Evolutionary conservation across 1,140 invertebrate genomes (phyloP), one percentile per base, ranked within the genome.

Genomic region (Triops longicaudatus): DNA sequence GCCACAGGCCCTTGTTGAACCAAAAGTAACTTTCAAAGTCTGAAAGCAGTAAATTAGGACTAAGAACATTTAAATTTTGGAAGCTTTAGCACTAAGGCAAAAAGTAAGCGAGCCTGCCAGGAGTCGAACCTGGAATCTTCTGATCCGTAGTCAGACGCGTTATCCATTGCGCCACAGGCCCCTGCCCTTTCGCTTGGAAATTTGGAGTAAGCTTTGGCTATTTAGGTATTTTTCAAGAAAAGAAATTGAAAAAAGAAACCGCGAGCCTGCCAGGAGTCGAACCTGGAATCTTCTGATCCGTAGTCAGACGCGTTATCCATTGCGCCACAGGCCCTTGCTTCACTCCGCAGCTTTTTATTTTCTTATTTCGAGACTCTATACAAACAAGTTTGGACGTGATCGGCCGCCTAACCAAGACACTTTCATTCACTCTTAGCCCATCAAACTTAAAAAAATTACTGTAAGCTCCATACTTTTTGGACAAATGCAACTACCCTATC

Each of bases 251-350:
- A 77, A 79, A 80, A 81, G 74, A 26, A 50, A 31, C 74, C 1
- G 1, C 82, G 81, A 82, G 76, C 81, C 79, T 80, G 83, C 82
- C 83, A 83, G 82, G 83, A 83, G 81, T 83, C 83, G 83, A 83
- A 83, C 83, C 83, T 83, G 83, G 81, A 83, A 82, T 83, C 83
- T 83, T 82, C 82, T 83, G 83, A 82, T 83, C 83, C 83, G 83
- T 83, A 84, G 83, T 82, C 83, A 83, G 82, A 82, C 83, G 83
- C 83, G 83, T 84, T 84, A 84, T 84, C 83, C 83, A 79, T 84
- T 84, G 82, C 83, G 83, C 83, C 83, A 83, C 82, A 80, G 80
- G 80, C 78, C 81, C 82, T 28, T 22, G 14, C 5, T 6, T n/a
- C 22, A 10, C 50, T 0, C n/a, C 17, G 14, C 7, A 37, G 0